Conservation (phyloP, 2,797 vertebrate genomes). For the Oreortyx pictus region DNA sequence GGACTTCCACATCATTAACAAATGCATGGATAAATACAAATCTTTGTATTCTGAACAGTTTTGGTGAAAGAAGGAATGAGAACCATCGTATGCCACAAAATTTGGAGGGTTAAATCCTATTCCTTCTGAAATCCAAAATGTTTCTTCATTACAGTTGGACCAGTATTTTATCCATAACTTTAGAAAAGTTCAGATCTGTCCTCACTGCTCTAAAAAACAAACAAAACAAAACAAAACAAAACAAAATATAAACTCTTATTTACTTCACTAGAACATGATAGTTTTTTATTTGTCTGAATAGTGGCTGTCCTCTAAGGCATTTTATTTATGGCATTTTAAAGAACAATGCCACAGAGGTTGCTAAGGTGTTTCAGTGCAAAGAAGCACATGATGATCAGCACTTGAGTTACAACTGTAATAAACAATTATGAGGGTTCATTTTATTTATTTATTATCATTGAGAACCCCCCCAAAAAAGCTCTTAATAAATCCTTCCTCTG, state of each 20-base stretch:
- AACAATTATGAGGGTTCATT: not conserved
- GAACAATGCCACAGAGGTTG: not conserved
- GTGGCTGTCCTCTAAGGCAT: not conserved
- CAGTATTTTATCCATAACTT: not conserved
- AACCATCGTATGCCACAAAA: not conserved
- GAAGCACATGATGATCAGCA: not conserved
- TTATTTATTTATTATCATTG: too few relatives aligned
- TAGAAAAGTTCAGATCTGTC: not conserved
- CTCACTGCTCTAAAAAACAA: not conserved
- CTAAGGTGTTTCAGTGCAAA: not conserved
- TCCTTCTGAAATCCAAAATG: not conserved
- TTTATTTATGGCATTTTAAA: not conserved
- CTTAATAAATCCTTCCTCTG: not conserved
- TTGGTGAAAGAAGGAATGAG: not conserved
- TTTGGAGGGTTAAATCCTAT: not conserved
- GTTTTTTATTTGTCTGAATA: not conserved
- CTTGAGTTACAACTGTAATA: not conserved
- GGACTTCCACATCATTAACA: not conserved
- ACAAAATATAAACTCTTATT: not conserved
- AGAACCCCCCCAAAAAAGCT: too few relatives aligned
- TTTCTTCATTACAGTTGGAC: not conserved
- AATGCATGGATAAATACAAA: not conserved
- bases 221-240: too few relatives aligned
- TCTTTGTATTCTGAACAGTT: not conserved
- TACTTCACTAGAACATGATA: not conserved